A percentile compares a stretch with the other conserved stretches of the same genome.
Conservation (phyloP, 2,797 vertebrate species). For the Chelmon rostratus region DNA sequence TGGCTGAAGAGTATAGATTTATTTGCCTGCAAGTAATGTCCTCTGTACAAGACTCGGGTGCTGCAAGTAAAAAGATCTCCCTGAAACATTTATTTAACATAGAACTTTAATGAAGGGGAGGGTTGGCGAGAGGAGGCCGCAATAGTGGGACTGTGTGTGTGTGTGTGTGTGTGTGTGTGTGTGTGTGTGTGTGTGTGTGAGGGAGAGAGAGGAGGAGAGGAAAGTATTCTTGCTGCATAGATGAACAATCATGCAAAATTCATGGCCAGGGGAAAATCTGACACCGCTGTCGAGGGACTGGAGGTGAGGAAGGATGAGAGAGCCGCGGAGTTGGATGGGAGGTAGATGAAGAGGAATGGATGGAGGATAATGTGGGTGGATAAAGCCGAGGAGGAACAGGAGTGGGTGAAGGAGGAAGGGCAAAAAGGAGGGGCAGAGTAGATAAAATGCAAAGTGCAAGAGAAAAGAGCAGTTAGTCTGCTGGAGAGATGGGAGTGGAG, state of each 20-base stretch:
- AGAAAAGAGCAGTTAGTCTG: constrained; percentile 15
- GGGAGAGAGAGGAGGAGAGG: background rate
- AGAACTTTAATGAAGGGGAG: constrained; percentile 68
- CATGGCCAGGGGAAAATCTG: constrained; percentile 69
- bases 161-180: constrained; percentile 10
- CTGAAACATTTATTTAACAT: constrained; percentile 76
- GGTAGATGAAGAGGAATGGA: constrained; percentile 51
- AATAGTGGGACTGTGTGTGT: constrained; percentile 23
- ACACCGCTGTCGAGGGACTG: constrained; percentile 65
- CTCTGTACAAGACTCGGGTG: constrained; percentile 18
- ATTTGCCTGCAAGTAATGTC: constrained; percentile 43
- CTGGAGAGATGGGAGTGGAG: constrained; percentile 1
- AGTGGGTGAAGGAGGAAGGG: constrained; percentile 15
- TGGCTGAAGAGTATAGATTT: constrained; percentile 40
- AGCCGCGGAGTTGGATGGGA: constrained; percentile 32
- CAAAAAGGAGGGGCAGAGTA: background rate
- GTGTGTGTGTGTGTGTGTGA: background rate
- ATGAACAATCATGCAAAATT: constrained; percentile 74
- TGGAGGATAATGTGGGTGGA: constrained; percentile 52
- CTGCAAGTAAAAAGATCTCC: constrained; percentile 51
- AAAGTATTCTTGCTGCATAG: constrained; percentile 57
- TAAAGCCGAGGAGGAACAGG: constrained; percentile 24
- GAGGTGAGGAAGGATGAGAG: constrained; percentile 62
- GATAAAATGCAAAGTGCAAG: constrained; percentile 28
- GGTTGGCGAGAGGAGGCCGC: constrained; percentile 18